Percentiles rank a stretch among this genome's conserved stretches.
These are phyloP conservation scores for Aporophyla lueneburgensis DNA, from an alignment of 2,888 invertebrate species.

Conservation along the genomic window DNA sequence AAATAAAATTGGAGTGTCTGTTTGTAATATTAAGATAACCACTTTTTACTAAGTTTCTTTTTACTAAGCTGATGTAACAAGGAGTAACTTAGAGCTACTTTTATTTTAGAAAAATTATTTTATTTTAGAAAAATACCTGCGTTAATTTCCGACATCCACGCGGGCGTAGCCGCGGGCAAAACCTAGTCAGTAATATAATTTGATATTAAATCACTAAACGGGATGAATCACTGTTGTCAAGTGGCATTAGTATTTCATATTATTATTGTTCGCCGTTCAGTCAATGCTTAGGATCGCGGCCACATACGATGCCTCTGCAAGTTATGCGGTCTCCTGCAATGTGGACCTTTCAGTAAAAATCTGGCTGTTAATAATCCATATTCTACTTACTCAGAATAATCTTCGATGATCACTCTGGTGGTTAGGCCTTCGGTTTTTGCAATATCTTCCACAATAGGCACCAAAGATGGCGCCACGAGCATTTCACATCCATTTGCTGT, in stretches of 20 bases:
- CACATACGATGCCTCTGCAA: neutral
- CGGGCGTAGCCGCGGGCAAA: too few relatives aligned
- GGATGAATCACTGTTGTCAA: neutral
- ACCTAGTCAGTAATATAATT: neutral
- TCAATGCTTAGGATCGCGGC: neutral
- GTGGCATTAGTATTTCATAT: too few relatives aligned
- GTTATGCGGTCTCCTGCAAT: neutral
- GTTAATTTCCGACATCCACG: too few relatives aligned
- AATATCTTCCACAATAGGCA: slow-evolving; percentile 69
- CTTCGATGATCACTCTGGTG: slow-evolving; percentile 72
- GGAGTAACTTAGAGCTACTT: too few relatives aligned
- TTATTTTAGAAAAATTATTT: too few relatives aligned
- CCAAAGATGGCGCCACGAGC: slow-evolving; percentile 76
- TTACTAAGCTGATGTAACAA: too few relatives aligned
- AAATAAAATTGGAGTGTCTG: too few relatives aligned
- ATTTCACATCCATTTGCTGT: slow-evolving; percentile 67
- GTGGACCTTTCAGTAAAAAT: neutral
- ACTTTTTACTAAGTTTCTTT: too few relatives aligned
- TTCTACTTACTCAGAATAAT: slow-evolving; percentile 80
- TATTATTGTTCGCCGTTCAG: too few relatives aligned
- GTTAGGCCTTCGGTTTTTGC: slow-evolving; percentile 67
- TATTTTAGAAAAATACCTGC: too few relatives aligned
- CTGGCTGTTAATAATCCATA: neutral
- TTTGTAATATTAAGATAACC: too few relatives aligned
- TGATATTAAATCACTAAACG: neutral